phyloP scores from a whole-genome alignment of 1,140 invertebrate species.

The Saccostrea echinata region DNA sequence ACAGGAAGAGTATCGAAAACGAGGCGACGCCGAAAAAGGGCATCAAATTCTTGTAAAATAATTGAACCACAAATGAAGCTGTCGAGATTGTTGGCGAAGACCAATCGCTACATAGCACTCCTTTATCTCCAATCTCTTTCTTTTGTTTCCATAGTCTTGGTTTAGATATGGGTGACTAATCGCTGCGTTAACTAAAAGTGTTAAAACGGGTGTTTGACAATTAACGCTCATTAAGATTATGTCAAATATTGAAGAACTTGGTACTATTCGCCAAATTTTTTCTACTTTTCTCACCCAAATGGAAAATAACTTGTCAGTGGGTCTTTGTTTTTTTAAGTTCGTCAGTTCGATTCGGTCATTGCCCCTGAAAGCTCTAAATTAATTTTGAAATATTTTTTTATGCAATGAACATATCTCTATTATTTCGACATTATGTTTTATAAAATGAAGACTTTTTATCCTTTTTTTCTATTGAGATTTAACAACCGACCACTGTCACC shows the following conservation, averaged over 20 bases:
- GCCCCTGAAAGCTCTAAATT: neutral
- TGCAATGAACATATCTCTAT: no score
- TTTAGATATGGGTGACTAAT: conserved; percentile 12
- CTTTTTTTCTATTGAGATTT: neutral
- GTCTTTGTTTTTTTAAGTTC: neutral
- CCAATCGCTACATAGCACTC: neutral
- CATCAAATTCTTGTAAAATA: conserved; percentile 28
- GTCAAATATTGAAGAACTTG: neutral
- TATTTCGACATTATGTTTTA: neutral
- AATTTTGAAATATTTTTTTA: neutral
- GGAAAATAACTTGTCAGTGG: neutral
- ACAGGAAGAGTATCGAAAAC: neutral
- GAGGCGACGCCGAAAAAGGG: neutral
- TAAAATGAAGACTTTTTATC: neutral
- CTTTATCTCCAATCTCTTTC: neutral
- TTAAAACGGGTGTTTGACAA: conserved; percentile 12
- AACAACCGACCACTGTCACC: neutral
- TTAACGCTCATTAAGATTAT: conserved; percentile 9
- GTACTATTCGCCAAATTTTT: neutral
- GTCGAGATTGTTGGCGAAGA: neutral
- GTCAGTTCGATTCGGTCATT: neutral
- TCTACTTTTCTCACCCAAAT: no score
- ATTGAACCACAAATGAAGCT: conserved; percentile 12
- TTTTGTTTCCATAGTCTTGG: neutral
- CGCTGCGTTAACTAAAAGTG: conserved; percentile 3